phyloP scores from a whole-genome alignment of 2,113 vertebrate genomes.

The Psittacara wagleri region DNA sequence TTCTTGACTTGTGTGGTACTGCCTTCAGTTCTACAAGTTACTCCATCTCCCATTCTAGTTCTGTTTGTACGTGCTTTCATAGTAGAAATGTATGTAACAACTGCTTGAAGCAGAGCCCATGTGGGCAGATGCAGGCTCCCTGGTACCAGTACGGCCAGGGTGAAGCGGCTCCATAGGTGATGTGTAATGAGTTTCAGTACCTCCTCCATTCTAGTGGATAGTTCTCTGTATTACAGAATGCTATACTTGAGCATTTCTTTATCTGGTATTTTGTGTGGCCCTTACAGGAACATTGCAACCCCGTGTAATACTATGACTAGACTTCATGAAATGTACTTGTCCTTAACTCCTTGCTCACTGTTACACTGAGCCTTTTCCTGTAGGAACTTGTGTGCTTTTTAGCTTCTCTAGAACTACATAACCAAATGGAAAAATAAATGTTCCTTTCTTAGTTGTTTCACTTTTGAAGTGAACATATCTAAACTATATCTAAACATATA shows the following conservation, averaged over 20 bases:
- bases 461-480: background rate
- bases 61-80: background rate
- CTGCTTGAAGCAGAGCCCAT: background rate
- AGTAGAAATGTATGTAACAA: background rate
- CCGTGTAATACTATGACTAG: background rate
- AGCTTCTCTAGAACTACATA: background rate
- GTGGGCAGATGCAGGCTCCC: background rate
- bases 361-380: background rate
- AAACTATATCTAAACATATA: background rate
- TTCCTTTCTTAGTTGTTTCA: background rate
- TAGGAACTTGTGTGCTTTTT: background rate
- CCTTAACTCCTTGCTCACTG: background rate
- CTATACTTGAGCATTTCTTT: background rate
- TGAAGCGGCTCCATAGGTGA: background rate
- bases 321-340: background rate
- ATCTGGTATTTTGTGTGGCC: background rate
- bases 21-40: background rate
- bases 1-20: background rate
- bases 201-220: background rate
- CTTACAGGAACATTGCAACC: background rate
- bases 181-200: background rate
- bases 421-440: background rate
- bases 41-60: background rate
- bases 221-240: background rate
- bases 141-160: background rate